Base-by-base conservation (phyloP, 2,113 vertebrate species). In the Panurus biarmicus region DNA sequence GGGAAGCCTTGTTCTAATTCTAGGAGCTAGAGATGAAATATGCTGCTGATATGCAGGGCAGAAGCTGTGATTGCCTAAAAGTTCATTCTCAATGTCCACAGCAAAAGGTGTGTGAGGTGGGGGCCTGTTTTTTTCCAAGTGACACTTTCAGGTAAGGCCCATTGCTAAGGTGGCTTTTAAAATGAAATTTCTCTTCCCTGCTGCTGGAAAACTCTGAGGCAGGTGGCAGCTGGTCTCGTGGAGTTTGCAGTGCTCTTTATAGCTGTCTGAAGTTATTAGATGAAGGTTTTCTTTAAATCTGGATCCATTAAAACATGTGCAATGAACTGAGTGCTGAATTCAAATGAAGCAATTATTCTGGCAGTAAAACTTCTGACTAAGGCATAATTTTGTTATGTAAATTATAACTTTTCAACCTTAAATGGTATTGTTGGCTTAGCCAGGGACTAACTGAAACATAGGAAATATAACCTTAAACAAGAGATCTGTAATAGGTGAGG, bases 281-380 rank as follows among this genome's bases (percentile, higher is more conserved):
- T 36, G 64, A 44, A 82, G 71, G 56, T 83, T 95, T 92, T 64
- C 84, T 81, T 85, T 61, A 82, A 94, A 61, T 72, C 70, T 25
- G 18, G 45, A 65, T 69, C 86, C 84, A 60, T 94, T 87, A 91
- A 92, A 89, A 45, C 57, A 48, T 83, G 81, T 66, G 77, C 89
- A 79, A 2, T 28, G 73, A 92, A 36, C 73, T 93, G 92, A 73
- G 69, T 12, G 72, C 91, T 54, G 73, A 86, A 96, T 94, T 95
- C 96, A 91, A 95, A 95, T 67, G 82, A 94, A 82, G 78, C 94
- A 88, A 78, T 95, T 95, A 86, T 64, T 94, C 82, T 95, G 92
- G 95, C 92, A 90, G 61, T 80, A 86, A 93, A 94, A 94, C 76
- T 95, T 96, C 90, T 94, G 93, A 95, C 87, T 94, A 88, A 95